Evolutionary conservation across 2,113 vertebrate species (phyloP), one percentile per base, ranked within the genome.

Genomic region (Tapirus terrestris): DNA sequence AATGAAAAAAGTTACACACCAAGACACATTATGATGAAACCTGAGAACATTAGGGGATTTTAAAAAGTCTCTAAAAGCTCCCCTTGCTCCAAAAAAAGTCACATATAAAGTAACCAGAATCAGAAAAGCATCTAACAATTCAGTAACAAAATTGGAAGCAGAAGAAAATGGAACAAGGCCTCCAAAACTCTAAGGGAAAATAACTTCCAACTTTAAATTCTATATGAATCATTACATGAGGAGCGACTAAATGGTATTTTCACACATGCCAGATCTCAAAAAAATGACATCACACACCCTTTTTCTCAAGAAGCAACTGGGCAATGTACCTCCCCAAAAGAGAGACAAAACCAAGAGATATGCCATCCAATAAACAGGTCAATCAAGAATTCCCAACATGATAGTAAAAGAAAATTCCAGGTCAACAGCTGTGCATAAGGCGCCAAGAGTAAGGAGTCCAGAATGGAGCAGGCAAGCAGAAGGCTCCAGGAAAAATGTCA

Each of bases 151-250:
- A 63, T 14, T 63, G 45, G 36, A 96, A 89, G 67, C 45, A 16
- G 68, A 82, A 95, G 60, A 79, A 93, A 89, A 93, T 60, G 39
- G 60, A 70, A 86, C 1, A 43, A 70, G 33, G 25, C 48, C 80
- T 87, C 68, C 23, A 60, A 89, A 81, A 63, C 43, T 53, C 39
- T 86, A 14, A 60, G 51, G 25, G 51, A 92, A 90, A 90, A 67
- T 33, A 3, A 94, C 53, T 60, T 81, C 39, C 92, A 87, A 79
- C 73, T 91, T 94, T 91, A 95, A 92, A 77, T 95, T 79, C 51
- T 51, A 2, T 82, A 95, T 80, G 53, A 91, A 39, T 61, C 48
- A 25, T 53, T 60, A 72, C 73, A 39, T 61, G 39, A 91, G 36
- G 83, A 65, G 9, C 89, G 10, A 73, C 33, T 77, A 82, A 90